A percentile compares a stretch with the other conserved stretches of the same genome.
These are phyloP conservation scores for Erebia palarica DNA, from an alignment of 2,888 invertebrate genomes.

Conservation along the genomic window DNA sequence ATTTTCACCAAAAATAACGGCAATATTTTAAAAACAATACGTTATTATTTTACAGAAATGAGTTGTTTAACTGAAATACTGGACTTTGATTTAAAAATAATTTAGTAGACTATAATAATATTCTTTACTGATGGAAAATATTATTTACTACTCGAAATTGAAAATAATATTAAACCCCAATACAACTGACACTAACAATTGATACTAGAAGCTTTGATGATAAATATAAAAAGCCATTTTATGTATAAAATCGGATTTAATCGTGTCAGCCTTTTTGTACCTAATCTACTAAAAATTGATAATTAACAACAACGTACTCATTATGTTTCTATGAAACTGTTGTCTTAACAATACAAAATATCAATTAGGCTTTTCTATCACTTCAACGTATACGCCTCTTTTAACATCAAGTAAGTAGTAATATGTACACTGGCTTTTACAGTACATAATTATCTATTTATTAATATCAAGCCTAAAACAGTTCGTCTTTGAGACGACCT, in stretches of 20 bases:
- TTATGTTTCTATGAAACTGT: constrained; percentile 80
- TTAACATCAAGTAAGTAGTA: constrained; percentile 49
- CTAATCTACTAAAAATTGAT: constrained; percentile 78
- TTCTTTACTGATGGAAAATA: constrained; percentile 1
- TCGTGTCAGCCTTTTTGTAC: constrained; percentile 77
- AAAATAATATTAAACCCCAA: constrained; percentile 13
- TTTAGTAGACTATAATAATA: constrained; percentile 6
- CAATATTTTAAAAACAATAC: constrained; percentile 41
- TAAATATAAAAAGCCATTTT: constrained; percentile 30
- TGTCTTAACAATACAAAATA: constrained; percentile 72
- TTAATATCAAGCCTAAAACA: constrained; percentile 50
- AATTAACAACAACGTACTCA: constrained; percentile 73
- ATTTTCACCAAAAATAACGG: constrained; percentile 41
- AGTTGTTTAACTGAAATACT: constrained; percentile 50
- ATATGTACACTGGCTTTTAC: constrained; percentile 57
- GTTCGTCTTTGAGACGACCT: constrained; percentile 66
- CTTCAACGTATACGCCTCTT: constrained; percentile 78
- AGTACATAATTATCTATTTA: constrained; percentile 32
- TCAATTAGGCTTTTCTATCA: constrained; percentile 79
- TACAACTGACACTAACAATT: constrained; percentile 35
- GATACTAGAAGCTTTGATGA: constrained; percentile 32
- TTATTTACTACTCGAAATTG: background rate
- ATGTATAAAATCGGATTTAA: constrained; percentile 67
- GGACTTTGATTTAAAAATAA: constrained; percentile 54
- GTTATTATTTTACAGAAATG: constrained; percentile 37